Evolutionary conservation across 2,888 invertebrate genomes (phyloP).

Genomic region (Hypomecis atomaria): DNA sequence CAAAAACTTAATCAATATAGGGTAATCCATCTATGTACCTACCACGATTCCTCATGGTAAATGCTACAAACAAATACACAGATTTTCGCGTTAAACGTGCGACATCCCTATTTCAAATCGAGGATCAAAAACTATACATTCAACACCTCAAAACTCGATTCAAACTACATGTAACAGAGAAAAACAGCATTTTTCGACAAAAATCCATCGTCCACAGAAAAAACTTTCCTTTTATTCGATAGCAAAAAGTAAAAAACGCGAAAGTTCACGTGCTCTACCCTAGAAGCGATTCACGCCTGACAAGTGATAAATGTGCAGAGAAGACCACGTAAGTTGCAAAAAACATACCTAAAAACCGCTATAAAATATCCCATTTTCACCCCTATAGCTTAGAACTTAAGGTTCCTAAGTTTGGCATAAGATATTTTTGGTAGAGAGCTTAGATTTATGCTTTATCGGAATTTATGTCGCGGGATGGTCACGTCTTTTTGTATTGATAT

Average conservation of each 20-base stretch:
- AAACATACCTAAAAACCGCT: conserved; percentile 19
- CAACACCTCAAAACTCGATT: no score
- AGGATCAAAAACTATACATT: no score
- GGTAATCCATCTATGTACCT: no score
- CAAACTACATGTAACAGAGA: no score
- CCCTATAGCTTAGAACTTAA: background rate
- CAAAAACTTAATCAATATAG: no score
- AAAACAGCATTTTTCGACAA: no score
- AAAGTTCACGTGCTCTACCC: conserved; percentile 11
- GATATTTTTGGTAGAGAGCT: conserved; percentile 8
- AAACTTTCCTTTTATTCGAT: background rate
- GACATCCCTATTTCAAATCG: no score
- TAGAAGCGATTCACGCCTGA: conserved; percentile 35
- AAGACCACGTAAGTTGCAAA: conserved; percentile 29
- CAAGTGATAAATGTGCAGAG: conserved; percentile 41
- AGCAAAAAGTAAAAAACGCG: conserved; percentile 1
- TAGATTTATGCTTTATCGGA: conserved; percentile 30
- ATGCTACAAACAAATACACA: no score
- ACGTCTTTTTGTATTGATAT: conserved; percentile 34
- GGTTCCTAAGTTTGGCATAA: background rate
- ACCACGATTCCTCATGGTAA: no score
- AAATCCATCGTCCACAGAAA: background rate
- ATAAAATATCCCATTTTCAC: conserved; percentile 14
- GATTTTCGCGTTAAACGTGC: no score
- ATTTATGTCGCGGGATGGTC: conserved; percentile 32